Evolutionary conservation across 2,888 invertebrate species (phyloP), one percentile per base, ranked within the genome.

Genomic region (Glaucopsyche alexis): DNA sequence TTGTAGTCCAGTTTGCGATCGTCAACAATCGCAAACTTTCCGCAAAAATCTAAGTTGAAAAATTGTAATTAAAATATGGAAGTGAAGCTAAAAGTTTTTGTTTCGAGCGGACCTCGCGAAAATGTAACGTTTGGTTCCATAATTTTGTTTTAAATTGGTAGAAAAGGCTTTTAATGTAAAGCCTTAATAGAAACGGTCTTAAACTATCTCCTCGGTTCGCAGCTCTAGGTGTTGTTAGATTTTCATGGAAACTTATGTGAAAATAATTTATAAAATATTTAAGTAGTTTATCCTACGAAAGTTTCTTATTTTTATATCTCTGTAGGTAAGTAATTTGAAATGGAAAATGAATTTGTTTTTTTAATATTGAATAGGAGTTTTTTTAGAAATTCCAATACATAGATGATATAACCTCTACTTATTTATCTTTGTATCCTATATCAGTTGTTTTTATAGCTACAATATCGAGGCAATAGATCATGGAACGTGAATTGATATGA

Each of bases 1-100:
- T 72, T 72, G 72, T 72, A 72, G 67, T 69, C 47, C 19, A 45
- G 45, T 69, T 69, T 29, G 29, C 19, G 29, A 60, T 60, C 60
- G 47, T 47, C 47, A 29, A 60, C 60, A 38, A 60, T 13, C 29
- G 14, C 29, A n/a, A 60, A 60, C 60, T 29, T 60, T 38, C 13
- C 14, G 60, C 29, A 60, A 60, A 60, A 60, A 14, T 29, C 38
- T 13, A 60, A 60, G 13, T 60, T 60, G 60, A 29, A 29, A 60
- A 38, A 60, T 60, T 60, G 60, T 29, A 60, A 60, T 60, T 60
- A 60, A 60, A 60, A 60, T 60, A 60, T 60, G 60, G 29, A 38
- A 60, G 60, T 38, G 60, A 29, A 29, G 60, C 60, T 60, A 29
- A 60, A 60, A 60, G 29, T 60, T 60, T 38, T 60, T 29, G 55